Evolutionary conservation across 2,797 vertebrate genomes (phyloP), one percentile per base, ranked within the genome.

Genomic region (Chelonia mydas): DNA sequence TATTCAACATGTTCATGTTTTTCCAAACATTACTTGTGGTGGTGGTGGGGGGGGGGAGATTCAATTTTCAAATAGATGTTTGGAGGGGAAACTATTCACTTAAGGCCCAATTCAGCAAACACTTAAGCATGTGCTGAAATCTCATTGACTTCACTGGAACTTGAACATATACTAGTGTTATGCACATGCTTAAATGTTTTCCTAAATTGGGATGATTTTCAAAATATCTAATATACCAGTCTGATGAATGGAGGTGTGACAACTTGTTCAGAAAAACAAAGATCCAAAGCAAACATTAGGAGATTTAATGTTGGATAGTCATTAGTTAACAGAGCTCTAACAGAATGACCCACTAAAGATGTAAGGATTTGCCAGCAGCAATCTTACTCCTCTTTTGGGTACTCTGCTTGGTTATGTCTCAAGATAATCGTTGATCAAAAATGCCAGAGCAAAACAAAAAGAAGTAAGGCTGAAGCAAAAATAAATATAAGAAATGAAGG

Each of bases 211-310:
- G 2, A 1, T 81, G 31, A 61, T 61, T 61, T 61, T 31, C 28
- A 31, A 15, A 92, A 80, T 41, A 83, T 88, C 41, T 85, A 23
- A 45, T 53, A 78, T 15, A 25, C 23, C 28, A 81, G 1, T 15
- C 19, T 54, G 50, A 88, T 84, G 81, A 68, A 81, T 41, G 84
- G 6, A 28, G 3, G 11, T 68, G 7, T 11, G 55, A 89, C 91
- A 92, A 91, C 17, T 6, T 61, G 31, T 31, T 91, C 72, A 87
- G 80, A 85, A 68, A 90, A 92, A 55, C 13, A 89, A 59, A 90
- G 11, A 61, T 25, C 33, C 51, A 61, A 15, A 33, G 41, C 2
- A 83, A 1, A 55, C 6, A 55, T 88, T 16, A 84, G 33, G 57
- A 83, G 2, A 84, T 55, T 86, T 61, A 53, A 51, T 27, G 74